phyloP scores from a whole-genome alignment of 2,113 vertebrate genomes.

The Eulacestoma nigropectus region DNA sequence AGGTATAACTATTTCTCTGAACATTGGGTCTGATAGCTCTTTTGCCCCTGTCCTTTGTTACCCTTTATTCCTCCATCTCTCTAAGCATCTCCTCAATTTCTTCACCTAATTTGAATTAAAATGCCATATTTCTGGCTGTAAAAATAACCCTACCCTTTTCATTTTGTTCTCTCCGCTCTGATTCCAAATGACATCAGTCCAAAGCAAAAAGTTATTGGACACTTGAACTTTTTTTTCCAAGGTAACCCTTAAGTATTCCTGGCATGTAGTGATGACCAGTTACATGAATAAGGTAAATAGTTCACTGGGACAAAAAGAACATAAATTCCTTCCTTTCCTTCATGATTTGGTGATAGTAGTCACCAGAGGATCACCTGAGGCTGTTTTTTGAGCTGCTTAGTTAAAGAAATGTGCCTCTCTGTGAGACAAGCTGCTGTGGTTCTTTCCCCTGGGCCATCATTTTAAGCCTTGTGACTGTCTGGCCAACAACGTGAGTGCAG shows the following conservation, averaged over 20 bases:
- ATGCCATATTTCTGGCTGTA: background rate
- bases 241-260: background rate
- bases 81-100: background rate
- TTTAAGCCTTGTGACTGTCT: background rate
- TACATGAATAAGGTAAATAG: background rate
- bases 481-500: background rate
- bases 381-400: background rate
- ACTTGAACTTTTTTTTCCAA: background rate
- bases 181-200: background rate
- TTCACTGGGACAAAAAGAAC: background rate
- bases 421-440: background rate
- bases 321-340: background rate
- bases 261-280: background rate
- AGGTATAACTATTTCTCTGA: background rate
- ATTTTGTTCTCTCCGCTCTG: background rate
- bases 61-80: background rate
- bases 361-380: background rate
- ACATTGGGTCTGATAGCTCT: background rate
- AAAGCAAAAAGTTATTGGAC: background rate
- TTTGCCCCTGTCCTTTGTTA: background rate
- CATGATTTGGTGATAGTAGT: background rate
- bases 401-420: background rate
- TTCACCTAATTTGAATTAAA: background rate
- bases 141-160: background rate
- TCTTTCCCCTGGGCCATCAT: background rate